Percentiles rank a stretch among this genome's conserved stretches.
Evolutionary conservation across 30 jellyfish, hydroid and myxozoan genomes (phyloP).

Genomic region (Turritopsis dohrnii): DNA sequence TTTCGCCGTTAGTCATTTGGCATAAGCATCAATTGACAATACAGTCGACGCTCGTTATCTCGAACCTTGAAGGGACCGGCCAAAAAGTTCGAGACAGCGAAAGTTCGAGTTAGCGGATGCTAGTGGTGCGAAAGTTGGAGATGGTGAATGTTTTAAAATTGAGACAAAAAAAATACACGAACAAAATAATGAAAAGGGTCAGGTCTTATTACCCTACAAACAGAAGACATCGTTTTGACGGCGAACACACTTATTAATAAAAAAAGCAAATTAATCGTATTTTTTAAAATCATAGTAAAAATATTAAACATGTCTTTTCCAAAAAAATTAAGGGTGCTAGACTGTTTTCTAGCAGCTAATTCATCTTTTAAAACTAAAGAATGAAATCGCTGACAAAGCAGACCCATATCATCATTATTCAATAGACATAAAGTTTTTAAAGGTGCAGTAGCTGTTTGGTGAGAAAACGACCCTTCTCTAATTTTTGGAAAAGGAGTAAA

Average conservation of each 20-base stretch:
- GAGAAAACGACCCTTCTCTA: too few relatives aligned
- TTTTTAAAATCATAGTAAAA: not conserved
- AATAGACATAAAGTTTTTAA: not conserved
- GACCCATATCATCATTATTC: not conserved
- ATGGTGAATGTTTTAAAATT: not conserved
- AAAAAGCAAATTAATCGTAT: not conserved
- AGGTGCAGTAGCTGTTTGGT: too few relatives aligned
- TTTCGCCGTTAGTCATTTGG: too few relatives aligned
- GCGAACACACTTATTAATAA: not conserved
- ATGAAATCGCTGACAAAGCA: not conserved
- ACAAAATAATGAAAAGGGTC: not conserved
- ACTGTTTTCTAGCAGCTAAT: constrained; percentile 10
- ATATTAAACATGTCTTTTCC: not conserved
- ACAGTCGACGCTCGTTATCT: too few relatives aligned
- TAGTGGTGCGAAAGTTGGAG: not conserved
- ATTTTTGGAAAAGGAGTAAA: too few relatives aligned
- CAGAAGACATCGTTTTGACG: not conserved
- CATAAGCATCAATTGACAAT: too few relatives aligned
- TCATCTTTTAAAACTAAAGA: not conserved
- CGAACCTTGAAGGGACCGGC: too few relatives aligned
- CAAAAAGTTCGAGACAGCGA: not conserved
- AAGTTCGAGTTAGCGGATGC: not conserved
- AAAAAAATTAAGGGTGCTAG: not conserved
- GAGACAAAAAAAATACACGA: not conserved
- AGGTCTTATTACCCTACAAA: not conserved